Percentiles rank a stretch among this genome's conserved stretches.
Conservation (phyloP, 2,888 invertebrate genomes). For the Apamea epomidion region DNA sequence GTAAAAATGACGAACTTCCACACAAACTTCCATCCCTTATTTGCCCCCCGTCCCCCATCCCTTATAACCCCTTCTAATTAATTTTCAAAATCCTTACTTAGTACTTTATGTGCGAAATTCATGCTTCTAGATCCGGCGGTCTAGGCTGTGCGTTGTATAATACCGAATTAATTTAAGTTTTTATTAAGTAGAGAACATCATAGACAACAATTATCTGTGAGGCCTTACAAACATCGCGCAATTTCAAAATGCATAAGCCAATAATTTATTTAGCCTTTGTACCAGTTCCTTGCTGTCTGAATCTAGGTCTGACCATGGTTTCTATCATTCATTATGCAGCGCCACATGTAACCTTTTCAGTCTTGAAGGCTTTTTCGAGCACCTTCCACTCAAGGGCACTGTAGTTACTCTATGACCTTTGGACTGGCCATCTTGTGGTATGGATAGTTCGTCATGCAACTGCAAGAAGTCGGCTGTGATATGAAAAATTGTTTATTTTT, state of each 20-base stretch:
- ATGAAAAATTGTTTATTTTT: background rate
- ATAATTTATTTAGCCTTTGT: background rate
- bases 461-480: background rate
- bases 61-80: too few relatives aligned
- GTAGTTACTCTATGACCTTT: background rate
- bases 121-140: background rate
- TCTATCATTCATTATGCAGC: background rate
- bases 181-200: background rate
- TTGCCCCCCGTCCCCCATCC: too few relatives aligned
- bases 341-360: background rate
- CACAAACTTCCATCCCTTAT: too few relatives aligned
- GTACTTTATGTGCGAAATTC: background rate
- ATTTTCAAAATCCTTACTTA: background rate
- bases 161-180: background rate
- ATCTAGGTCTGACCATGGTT: background rate
- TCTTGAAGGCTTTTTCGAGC: background rate
- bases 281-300: background rate
- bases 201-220: background rate
- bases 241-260: background rate
- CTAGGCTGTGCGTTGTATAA: background rate
- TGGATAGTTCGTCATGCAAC: background rate
- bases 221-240: background rate
- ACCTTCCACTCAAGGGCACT: background rate
- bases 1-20: background rate
- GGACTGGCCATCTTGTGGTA: background rate